A percentile compares a stretch with the other conserved stretches of the same genome.
Evolutionary conservation across 2,113 vertebrate species (phyloP).

Genomic region (Taxidea taxus): DNA sequence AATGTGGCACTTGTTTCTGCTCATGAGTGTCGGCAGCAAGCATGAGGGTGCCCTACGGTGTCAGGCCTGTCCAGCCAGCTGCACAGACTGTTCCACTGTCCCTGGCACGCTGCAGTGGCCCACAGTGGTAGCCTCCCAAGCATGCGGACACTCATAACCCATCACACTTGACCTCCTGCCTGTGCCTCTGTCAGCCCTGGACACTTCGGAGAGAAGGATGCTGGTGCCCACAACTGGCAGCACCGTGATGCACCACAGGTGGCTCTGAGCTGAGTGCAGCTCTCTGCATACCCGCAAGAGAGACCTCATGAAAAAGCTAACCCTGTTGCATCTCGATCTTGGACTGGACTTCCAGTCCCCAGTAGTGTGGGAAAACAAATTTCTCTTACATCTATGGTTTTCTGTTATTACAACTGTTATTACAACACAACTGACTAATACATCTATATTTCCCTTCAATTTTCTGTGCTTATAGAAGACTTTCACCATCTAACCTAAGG

Average conservation of each 20-base stretch:
- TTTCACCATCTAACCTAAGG: background rate
- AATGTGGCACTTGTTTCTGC: background rate
- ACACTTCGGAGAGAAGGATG: background rate
- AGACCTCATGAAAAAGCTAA: background rate
- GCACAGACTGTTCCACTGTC: background rate
- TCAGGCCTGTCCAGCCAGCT: background rate
- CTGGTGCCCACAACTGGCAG: background rate
- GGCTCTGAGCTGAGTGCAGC: background rate
- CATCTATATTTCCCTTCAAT: background rate
- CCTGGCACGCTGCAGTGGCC: too few relatives aligned
- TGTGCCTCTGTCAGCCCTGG: background rate
- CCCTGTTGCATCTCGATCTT: background rate
- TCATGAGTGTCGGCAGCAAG: background rate
- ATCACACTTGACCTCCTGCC: background rate
- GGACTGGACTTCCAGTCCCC: background rate
- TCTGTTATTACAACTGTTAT: background rate
- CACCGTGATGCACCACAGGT: accelerated
- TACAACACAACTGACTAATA: background rate
- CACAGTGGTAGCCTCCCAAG: accelerated
- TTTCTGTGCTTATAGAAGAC: background rate
- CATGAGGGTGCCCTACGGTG: background rate
- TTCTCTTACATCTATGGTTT: background rate
- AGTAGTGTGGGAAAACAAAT: background rate
- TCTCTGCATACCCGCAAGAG: background rate
- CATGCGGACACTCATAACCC: accelerated